Evolutionary conservation across 2,797 vertebrate genomes (phyloP), one percentile per base, ranked within the genome.

Genomic region (Fundulus diaphanus): DNA sequence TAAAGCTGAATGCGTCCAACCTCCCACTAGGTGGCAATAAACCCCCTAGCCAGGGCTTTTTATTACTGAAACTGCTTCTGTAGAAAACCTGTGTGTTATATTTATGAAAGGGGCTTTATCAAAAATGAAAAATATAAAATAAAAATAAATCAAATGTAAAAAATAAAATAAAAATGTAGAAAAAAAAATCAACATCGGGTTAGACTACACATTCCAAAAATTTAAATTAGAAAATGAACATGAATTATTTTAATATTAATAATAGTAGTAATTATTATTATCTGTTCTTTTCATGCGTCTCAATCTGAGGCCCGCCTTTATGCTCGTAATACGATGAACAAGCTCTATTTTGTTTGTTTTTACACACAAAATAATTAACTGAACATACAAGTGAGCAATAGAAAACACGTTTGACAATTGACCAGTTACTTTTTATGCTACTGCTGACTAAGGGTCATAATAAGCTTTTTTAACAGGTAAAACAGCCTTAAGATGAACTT

Each of bases 11-110:
- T 1, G 27, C 7, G 27, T 75, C 27, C 15, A 20, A 52, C 33
- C 27, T 52, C 33, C 86, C 89, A 83, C 79, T 76, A 86, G 89
- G 40, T 86, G 85, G 79, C 79, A 71, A 48, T 33, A 44, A 65
- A 70, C 33, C 27, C 29, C 24, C 57, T 57, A n/a, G 11, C 56
- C 59, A 35, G 24, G 24, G 29, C 16, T 65, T 48, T 44, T 20
- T 46, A 40, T 35, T 2, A 1, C 29, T 67, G 4, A 67, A 63
- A 54, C 15, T 73, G 29, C 8, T 33, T 31, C 15, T 16, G 12
- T 18, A 35, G 4, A 63, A 48, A 20, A 40, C 13, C 61, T 51
- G 1, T 61, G 6, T 40, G 7, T 37, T 69, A 3, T 13, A 11
- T 27, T 56, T 24, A 16, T 7, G 61, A n/a, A 7, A 46, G 16